Percentiles rank a stretch among this genome's conserved stretches.
Evolutionary conservation across 2,113 vertebrate genomes (phyloP).

Genomic region (Pampusana beccarii): DNA sequence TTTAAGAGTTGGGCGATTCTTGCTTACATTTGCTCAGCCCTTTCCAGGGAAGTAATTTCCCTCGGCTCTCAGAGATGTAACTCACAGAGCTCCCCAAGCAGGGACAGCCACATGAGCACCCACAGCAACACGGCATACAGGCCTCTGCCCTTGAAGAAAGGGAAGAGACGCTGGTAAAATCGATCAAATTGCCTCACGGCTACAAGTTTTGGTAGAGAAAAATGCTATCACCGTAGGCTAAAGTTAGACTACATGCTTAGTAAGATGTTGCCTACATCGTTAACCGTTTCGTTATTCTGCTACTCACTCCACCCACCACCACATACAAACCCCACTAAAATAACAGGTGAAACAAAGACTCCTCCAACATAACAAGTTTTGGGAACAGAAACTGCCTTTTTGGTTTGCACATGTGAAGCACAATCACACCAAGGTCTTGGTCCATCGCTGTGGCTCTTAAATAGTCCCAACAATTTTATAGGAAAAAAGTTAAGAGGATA

Average conservation of each 20-base stretch:
- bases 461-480: not conserved
- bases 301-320: not conserved
- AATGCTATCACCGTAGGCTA: not conserved
- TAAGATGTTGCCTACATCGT: not conserved
- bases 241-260: not conserved
- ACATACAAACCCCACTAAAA: not conserved
- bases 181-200: not conserved
- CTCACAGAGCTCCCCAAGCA: not conserved
- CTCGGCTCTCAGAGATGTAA: fast-evolving
- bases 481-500: not conserved
- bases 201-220: not conserved
- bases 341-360: not conserved
- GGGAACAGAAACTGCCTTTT: not conserved
- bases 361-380: not conserved
- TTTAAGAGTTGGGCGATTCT: not conserved
- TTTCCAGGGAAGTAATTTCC: not conserved
- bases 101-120: not conserved
- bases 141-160: not conserved
- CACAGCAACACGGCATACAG: not conserved
- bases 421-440: not conserved
- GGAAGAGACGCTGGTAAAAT: not conserved
- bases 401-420: not conserved
- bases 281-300: not conserved
- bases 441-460: not conserved
- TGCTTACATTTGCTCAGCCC: not conserved